These are phyloP conservation scores for Clarias laeviceps DNA, from an alignment of 2,797 vertebrate genomes.

Conservation along the genomic window DNA sequence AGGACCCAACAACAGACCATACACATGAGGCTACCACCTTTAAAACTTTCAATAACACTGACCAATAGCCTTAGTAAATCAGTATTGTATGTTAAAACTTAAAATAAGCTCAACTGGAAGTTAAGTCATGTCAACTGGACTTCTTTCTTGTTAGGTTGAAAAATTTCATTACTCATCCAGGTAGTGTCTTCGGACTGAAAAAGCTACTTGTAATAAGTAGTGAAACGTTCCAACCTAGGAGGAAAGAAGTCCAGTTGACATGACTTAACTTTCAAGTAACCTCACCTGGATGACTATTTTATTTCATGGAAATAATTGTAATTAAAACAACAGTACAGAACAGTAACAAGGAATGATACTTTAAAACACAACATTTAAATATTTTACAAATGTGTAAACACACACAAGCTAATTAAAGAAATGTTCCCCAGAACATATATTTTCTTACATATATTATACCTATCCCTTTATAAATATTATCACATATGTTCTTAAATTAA, in stretches of 20 bases:
- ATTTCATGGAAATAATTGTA: conserved; percentile 18
- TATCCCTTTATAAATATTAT: background rate
- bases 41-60: conserved; percentile 50
- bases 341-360: background rate
- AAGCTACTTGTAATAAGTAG: no score
- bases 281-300: background rate
- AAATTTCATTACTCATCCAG: no score
- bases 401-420: background rate
- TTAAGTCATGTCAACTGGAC: no score
- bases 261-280: no score
- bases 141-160: no score
- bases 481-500: background rate
- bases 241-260: no score
- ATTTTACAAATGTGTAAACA: background rate
- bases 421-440: background rate
- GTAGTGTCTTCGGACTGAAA: no score
- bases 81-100: conserved; percentile 11
- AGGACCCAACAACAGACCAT: conserved; percentile 54
- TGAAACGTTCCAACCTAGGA: no score
- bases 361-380: background rate
- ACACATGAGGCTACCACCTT: conserved; percentile 44
- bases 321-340: conserved; percentile 5
- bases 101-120: background rate
- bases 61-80: conserved; percentile 44
- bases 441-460: background rate